These are phyloP conservation scores for Chascanopsetta lugubris DNA, from an alignment of 2,113 vertebrate species.

Conservation along the genomic window DNA sequence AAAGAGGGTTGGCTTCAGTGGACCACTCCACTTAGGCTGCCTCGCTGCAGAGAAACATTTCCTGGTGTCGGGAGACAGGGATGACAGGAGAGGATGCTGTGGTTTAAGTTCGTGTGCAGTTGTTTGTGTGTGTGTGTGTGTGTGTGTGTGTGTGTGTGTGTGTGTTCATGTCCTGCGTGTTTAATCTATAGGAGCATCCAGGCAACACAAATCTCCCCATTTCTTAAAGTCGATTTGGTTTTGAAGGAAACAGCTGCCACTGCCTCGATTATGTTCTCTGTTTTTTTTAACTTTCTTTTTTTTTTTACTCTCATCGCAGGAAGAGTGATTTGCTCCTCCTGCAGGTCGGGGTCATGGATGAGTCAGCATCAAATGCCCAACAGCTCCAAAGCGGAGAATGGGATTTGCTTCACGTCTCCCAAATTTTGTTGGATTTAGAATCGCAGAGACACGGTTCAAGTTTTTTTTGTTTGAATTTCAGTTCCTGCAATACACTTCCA, in stretches of 20 bases:
- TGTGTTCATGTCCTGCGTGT: slow-evolving; percentile 5
- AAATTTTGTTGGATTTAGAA: too few species aligned
- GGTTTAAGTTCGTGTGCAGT: slow-evolving; percentile 33
- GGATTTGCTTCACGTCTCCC: too few species aligned
- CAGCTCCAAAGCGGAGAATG: too few species aligned
- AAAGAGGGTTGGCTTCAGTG: slow-evolving; percentile 66
- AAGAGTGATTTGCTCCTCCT: background rate
- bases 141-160: slow-evolving; percentile 9
- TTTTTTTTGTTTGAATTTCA: background rate
- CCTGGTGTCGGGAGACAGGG: slow-evolving; percentile 49
- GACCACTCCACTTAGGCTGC: slow-evolving; percentile 65
- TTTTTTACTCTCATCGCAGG: background rate
- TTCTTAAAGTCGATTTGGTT: slow-evolving; percentile 3
- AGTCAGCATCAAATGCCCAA: background rate
- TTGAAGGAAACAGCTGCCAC: background rate
- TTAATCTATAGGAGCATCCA: slow-evolving; percentile 28
- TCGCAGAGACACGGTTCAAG: background rate
- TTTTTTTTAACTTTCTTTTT: background rate
- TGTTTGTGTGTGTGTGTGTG: background rate
- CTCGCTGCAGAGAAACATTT: slow-evolving; percentile 63
- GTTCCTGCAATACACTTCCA: too few species aligned
- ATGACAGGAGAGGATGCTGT: slow-evolving; percentile 47
- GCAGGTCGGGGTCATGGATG: background rate
- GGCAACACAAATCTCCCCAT: slow-evolving; percentile 13
- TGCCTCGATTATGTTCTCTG: background rate